phyloP scores from a whole-genome alignment of 2,888 invertebrate species.

The Trissoscelio sp. region DNA sequence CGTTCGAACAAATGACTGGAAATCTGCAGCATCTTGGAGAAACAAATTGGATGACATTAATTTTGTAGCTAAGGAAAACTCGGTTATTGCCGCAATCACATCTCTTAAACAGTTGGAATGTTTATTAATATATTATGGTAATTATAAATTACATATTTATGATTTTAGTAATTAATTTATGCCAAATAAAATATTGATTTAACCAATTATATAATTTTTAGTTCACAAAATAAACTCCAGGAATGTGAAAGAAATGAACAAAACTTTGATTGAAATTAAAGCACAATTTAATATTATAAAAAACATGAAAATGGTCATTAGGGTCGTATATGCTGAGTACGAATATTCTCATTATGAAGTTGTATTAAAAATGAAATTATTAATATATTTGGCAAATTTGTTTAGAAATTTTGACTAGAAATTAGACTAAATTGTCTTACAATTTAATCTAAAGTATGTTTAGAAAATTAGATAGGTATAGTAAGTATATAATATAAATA shows the following conservation, averaged over 20 bases:
- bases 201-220: slow-evolving; percentile 45
- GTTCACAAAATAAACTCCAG: slow-evolving; percentile 76
- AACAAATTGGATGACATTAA: slow-evolving; percentile 81
- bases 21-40: slow-evolving; percentile 85
- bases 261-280: slow-evolving; percentile 77
- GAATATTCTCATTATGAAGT: not conserved
- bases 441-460: too few species aligned
- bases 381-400: too few species aligned
- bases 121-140: slow-evolving; percentile 84
- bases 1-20: slow-evolving; percentile 86
- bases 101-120: slow-evolving; percentile 85
- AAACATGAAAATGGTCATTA: slow-evolving; percentile 74
- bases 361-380: too few species aligned
- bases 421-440: too few species aligned
- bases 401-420: too few species aligned
- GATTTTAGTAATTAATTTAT: not conserved
- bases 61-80: slow-evolving; percentile 71
- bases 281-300: slow-evolving; percentile 76
- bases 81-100: slow-evolving; percentile 83
- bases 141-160: not conserved
- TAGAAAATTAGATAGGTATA: slow-evolving; percentile 16
- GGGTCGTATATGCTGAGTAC: slow-evolving; percentile 74
- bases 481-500: too few species aligned
- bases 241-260: slow-evolving; percentile 73
- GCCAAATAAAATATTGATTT: not conserved